phyloP scores from a whole-genome alignment of 2,113 vertebrate species.

The Hipposideros armiger region DNA sequence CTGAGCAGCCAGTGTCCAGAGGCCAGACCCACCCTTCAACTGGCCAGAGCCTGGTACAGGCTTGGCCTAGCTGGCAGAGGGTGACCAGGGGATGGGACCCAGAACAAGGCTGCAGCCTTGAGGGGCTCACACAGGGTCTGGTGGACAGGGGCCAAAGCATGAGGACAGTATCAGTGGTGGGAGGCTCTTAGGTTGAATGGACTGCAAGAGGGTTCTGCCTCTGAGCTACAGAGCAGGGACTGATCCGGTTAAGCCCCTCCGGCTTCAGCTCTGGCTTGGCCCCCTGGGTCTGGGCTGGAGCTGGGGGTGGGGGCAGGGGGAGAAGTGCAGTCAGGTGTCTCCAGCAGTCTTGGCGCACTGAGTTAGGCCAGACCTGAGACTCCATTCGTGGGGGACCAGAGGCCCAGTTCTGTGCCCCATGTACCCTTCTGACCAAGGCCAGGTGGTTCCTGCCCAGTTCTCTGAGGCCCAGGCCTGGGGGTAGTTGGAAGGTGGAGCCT shows the following conservation, averaged over 20 bases:
- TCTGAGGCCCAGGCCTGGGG: not conserved
- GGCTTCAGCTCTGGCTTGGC: not conserved
- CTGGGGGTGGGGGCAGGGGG: not conserved
- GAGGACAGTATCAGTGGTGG: not conserved
- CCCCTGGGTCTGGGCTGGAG: not conserved
- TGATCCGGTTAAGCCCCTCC: not conserved
- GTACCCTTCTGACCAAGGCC: not conserved
- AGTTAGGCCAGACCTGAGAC: not conserved
- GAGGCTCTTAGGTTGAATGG: not conserved
- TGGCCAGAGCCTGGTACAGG: not conserved
- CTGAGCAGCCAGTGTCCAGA: not conserved
- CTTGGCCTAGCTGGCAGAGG: not conserved
- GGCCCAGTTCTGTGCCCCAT: not conserved
- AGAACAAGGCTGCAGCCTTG: not conserved
- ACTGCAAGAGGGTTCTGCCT: not conserved
- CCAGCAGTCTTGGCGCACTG: not conserved
- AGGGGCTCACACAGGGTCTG: not conserved
- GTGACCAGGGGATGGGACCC: not conserved
- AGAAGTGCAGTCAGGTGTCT: not conserved
- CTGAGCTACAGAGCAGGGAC: not conserved
- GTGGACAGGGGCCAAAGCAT: not conserved
- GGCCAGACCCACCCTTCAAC: not conserved
- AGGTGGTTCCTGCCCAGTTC: no score
- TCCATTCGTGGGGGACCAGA: not conserved
- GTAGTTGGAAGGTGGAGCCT: not conserved